Base-by-base conservation (phyloP, 1,140 invertebrate species). In the Copidosoma floridanum region DNA sequence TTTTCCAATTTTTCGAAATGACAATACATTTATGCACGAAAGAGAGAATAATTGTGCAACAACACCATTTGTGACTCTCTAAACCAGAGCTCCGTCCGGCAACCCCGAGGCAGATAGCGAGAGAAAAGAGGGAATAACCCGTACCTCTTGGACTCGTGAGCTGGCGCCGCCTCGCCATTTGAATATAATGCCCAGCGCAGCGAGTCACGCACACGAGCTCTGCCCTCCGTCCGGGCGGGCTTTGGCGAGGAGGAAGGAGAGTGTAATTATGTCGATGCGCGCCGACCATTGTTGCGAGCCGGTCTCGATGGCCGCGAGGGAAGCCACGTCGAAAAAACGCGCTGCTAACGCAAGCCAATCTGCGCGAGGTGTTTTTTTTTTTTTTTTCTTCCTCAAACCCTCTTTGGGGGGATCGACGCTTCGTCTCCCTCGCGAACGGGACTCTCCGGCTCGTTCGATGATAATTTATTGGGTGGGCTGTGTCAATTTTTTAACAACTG, bases 251-350 rank as follows among this genome's bases (percentile, higher is more conserved):
- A 35, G 32, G n/a, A n/a, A 52, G 29, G 38, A 56, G 43, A 40
- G 48, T 57, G 41, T 63, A 63, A 63, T 63, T 63, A 63, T 62
- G 50, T 53, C 57, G 61, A 63, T 53, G 54, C 54, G 40, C 27
- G 48, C 1, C 37, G 35, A 44, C 53, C 60, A 62, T 62, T 66
- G 59, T 66, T 61, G 55, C 40, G 52, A 12, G 35, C 32, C 44
- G 32, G 46, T 21, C 53, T 56, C 48, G 12, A 56, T 50, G 55
- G 58, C 43, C 51, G 47, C 44, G 43, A 18, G n/a, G n/a, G n/a
- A n/a, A n/a, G 32, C 50, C 29, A 24, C 35, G 35, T 52, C 50
- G 20, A 56, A 56, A 56, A 24, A 56, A 55, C 5, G 47, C 16
- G 29, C 16, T 20, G 41, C 41, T 44, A n/a, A n/a, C n/a, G n/a